Evolutionary conservation across 2,888 invertebrate species (phyloP), one percentile per base, ranked within the genome.

Genomic region (Noctua janthina): DNA sequence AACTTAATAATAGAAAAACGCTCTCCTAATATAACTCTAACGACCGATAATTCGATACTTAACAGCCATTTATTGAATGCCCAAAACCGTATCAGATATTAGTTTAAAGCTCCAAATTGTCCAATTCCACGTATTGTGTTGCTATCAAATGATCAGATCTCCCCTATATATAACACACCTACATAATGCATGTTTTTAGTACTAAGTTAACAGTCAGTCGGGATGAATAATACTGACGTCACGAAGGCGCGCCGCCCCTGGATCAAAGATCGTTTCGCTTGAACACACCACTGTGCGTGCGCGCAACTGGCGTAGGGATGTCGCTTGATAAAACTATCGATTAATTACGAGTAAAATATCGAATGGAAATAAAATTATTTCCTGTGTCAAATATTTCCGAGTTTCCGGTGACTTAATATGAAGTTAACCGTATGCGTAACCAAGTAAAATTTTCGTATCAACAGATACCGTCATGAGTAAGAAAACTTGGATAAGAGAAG

Each of bases 251-350:
- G 92, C 92, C 92, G 90, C 91, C 90, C 89, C 91, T 89, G 92
- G 94, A 95, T 95, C 95, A 95, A 95, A 95, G 94, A 94, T 93
- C 93, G 93, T 92, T 93, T 93, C 93, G 93, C 92, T 93, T 91
- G 93, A 92, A 91, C 92, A 92, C 91, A 90, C 90, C 89, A 89
- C 90, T 91, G 90, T 91, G 89, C 89, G 83, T 88, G 86, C 75
- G 89, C 90, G 89, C 90, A 90, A 85, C 88, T 86, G 85, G 74
- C 74, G 69, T 88, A 94, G 92, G 94, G 94, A 86, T 93, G 93
- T 78, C 89, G 81, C 84, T 79, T 74, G 10, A 69, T 54, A 76
- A 79, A 86, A 79, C 76, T 23, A 67, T 87, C 73, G 64, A 79
- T 81, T 86, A 51, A 75, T 76, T 76, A 87, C 51, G 73, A 81